A percentile compares a stretch with the other conserved stretches of the same genome.
Conservation (phyloP, 2,797 vertebrate genomes). For the Megaceryle alcyon region DNA sequence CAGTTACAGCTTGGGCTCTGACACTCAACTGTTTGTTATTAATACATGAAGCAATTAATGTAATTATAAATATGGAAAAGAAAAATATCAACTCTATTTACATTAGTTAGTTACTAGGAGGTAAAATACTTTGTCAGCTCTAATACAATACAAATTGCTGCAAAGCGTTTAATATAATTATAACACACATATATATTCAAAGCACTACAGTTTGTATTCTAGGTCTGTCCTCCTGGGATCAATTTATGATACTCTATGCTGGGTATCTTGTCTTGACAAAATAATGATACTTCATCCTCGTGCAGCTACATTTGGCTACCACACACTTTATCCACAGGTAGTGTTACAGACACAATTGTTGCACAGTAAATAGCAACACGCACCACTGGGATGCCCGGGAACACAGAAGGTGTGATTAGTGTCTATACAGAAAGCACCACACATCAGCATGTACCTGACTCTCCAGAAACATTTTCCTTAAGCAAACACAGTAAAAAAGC, state of each 20-base stretch:
- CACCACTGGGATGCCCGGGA: accelerated
- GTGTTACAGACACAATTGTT: not conserved
- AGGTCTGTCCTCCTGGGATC: conserved; percentile 55
- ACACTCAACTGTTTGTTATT: conserved; percentile 40
- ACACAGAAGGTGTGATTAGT: not conserved
- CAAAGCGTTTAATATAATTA: conserved; percentile 32
- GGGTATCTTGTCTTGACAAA: conserved; percentile 27
- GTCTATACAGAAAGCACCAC: not conserved
- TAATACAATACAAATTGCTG: conserved; percentile 65
- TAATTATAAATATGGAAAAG: conserved; percentile 43
- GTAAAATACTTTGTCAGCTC: conserved; percentile 62
- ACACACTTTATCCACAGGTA: not conserved
- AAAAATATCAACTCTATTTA: conserved; percentile 30
- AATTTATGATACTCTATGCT: conserved; percentile 35
- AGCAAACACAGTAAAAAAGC: not conserved
- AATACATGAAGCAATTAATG: conserved; percentile 52
- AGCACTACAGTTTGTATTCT: conserved; percentile 37
- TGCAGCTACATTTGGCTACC: not conserved
- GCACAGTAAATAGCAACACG: not conserved
- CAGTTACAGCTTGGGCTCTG: conserved; percentile 20
- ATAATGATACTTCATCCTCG: not conserved
- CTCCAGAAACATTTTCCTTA: not conserved
- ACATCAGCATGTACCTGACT: not conserved
- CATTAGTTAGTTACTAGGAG: conserved; percentile 17
- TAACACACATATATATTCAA: conserved; percentile 19